Percentiles rank a stretch among this genome's conserved stretches.
Conservation (phyloP, 2,797 vertebrate species). For the Acomys russatus region DNA sequence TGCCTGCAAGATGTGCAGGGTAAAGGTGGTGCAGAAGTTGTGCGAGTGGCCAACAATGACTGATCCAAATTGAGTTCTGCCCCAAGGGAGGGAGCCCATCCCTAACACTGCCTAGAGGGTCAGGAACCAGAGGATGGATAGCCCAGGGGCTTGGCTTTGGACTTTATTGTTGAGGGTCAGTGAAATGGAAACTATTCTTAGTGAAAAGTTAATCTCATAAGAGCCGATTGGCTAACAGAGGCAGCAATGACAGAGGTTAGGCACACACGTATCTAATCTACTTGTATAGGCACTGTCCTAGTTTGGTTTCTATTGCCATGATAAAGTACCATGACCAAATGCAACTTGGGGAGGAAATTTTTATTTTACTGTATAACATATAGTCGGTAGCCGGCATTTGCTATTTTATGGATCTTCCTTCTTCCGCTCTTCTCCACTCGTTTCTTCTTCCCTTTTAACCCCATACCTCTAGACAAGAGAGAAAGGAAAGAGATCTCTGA, state of each 20-base stretch:
- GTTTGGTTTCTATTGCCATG: not conserved
- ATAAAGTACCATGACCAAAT: not conserved
- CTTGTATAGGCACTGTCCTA: not conserved
- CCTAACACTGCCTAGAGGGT: not conserved
- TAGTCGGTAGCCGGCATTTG: too few relatives aligned
- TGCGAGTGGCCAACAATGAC: not conserved
- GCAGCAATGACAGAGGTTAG: not conserved
- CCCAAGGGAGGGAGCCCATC: not conserved
- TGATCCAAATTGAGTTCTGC: not conserved
- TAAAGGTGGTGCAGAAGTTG: not conserved
- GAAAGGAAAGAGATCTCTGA: too few relatives aligned
- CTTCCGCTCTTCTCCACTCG: too few relatives aligned
- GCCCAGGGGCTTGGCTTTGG: not conserved
- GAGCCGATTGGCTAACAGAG: not conserved
- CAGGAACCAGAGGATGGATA: not conserved
- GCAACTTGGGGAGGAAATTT: not conserved
- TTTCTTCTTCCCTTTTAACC: too few relatives aligned
- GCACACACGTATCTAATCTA: not conserved
- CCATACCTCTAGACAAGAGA: too few relatives aligned
- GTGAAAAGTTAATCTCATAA: conserved; percentile 59
- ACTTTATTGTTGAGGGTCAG: not conserved
- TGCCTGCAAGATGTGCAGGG: not conserved
- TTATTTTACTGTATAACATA: not conserved
- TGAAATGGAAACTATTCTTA: conserved; percentile 24
- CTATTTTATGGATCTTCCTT: too few relatives aligned